Percentiles rank a stretch among this genome's conserved stretches.
phyloP scores from a whole-genome alignment of 2,888 invertebrate species.

The Scaptomyza polygonia region DNA sequence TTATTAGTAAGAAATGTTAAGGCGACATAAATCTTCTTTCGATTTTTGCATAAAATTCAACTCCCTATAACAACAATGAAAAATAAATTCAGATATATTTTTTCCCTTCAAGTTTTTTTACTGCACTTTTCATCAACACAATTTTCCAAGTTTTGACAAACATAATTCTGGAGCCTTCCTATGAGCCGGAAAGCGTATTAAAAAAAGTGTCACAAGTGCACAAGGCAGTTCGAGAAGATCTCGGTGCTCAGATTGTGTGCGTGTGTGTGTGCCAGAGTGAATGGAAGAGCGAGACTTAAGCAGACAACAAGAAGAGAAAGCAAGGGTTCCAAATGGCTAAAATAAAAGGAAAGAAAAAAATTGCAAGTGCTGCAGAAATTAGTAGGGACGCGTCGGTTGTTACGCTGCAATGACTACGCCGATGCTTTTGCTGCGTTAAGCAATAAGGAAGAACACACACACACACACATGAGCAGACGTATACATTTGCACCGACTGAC shows the following conservation, averaged over 20 bases:
- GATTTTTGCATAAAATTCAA: no score
- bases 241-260: slow-evolving; percentile 24
- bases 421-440: slow-evolving; percentile 75
- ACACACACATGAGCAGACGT: slow-evolving; percentile 1
- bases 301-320: neutral
- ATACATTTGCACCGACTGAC: slow-evolving; percentile 21
- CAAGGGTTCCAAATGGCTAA: slow-evolving; percentile 15
- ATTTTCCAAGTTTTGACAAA: slow-evolving; percentile 8
- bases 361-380: slow-evolving; percentile 75
- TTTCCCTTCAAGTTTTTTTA: neutral
- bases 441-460: slow-evolving; percentile 58
- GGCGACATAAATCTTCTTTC: no score
- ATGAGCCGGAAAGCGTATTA: slow-evolving; percentile 65
- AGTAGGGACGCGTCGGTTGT: slow-evolving; percentile 59
- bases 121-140: slow-evolving; percentile 22
- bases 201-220: slow-evolving; percentile 68
- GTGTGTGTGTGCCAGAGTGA: slow-evolving; percentile 15
- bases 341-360: slow-evolving; percentile 47
- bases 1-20: no score
- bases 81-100: no score
- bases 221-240: slow-evolving; percentile 24
- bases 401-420: slow-evolving; percentile 49
- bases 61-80: no score
- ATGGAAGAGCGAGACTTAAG: neutral
- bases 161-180: slow-evolving; percentile 26